phyloP scores from a whole-genome alignment of 2,888 invertebrate genomes.

The Ophioninae sp. region DNA sequence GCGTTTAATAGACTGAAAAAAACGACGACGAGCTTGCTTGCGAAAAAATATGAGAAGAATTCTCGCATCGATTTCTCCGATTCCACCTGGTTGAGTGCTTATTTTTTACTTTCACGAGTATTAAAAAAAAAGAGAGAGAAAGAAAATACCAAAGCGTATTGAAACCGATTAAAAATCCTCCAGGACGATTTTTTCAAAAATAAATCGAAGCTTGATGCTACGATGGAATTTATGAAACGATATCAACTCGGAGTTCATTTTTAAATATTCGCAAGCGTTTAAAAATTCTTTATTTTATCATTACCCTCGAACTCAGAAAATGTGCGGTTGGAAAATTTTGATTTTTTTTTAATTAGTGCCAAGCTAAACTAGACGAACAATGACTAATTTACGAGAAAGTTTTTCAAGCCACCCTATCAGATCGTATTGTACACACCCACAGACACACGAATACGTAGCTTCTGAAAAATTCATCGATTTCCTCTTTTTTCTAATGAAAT shows the following conservation, averaged over 20 bases:
- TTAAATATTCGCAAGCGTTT: not conserved
- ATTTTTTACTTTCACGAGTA: not conserved
- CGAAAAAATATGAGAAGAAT: not conserved
- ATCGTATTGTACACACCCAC: not conserved
- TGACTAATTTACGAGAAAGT: not conserved
- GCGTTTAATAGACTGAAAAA: not conserved
- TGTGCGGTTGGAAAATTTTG: not conserved
- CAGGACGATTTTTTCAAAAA: not conserved
- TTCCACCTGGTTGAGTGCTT: not conserved
- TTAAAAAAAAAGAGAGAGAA: not conserved
- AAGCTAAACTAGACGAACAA: not conserved
- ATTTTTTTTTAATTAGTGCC: not conserved
- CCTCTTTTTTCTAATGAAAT: slow-evolving; percentile 35
- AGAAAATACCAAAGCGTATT: not conserved
- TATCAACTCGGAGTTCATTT: not conserved
- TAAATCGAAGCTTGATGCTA: too few species aligned
- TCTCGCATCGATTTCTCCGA: not conserved
- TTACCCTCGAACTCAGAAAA: not conserved
- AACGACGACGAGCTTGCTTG: not conserved
- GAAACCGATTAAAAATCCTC: not conserved
- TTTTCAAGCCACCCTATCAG: slow-evolving; percentile 13
- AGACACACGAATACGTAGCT: not conserved
- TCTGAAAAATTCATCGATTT: slow-evolving; percentile 38
- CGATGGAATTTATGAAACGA: not conserved
- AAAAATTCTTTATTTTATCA: not conserved